Evolutionary conservation across 2,797 vertebrate species (phyloP).

Genomic region (Myotis vivesi): DNA sequence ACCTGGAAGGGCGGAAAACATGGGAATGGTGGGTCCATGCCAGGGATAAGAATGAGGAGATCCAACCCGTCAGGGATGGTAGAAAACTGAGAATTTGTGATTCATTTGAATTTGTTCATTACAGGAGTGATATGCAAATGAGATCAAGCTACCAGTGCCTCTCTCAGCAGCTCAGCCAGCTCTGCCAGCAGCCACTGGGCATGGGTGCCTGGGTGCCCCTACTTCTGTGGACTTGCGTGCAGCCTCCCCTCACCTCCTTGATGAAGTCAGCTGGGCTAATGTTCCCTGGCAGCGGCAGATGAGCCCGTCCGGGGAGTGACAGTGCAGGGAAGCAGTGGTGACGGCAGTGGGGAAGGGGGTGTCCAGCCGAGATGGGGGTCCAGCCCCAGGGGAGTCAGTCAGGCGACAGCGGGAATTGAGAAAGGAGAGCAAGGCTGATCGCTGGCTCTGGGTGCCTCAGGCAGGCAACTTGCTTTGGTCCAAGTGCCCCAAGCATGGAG

Average conservation of each 20-base stretch:
- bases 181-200: neutral
- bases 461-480: neutral
- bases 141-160: neutral
- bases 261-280: conserved; percentile 53
- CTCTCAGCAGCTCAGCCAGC: neutral
- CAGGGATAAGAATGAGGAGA: conserved; percentile 11
- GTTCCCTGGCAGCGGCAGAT: conserved; percentile 21
- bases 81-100: conserved; percentile 54
- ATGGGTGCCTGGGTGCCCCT: neutral
- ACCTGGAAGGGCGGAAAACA: neutral
- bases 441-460: neutral
- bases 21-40: neutral
- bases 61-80: conserved; percentile 30
- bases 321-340: neutral
- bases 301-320: neutral
- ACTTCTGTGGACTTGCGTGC: neutral
- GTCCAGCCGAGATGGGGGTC: neutral
- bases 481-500: neutral
- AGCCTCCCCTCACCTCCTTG: conserved; percentile 3
- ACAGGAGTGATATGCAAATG: conserved; percentile 44
- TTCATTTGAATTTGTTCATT: conserved; percentile 50
- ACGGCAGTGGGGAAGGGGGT: neutral
- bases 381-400: neutral
- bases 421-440: neutral
- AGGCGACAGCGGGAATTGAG: neutral